Evolutionary conservation across 2,797 vertebrate genomes (phyloP), one percentile per base, ranked within the genome.

Genomic region (Siniperca obscura): DNA sequence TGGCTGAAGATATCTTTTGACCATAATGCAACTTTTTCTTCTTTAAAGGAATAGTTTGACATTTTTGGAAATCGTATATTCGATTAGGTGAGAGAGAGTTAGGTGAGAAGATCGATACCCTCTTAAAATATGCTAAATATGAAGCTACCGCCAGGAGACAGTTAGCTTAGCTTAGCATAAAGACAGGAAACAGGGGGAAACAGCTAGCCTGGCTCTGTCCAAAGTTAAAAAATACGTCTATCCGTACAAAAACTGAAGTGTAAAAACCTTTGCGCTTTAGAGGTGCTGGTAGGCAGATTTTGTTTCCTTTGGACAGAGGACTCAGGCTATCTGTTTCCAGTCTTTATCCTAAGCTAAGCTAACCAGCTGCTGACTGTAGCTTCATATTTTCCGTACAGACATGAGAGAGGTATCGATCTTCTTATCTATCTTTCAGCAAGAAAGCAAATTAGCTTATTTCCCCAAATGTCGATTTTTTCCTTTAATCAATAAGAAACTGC

Each of bases 1-100:
- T 0, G 38, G 64, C 48, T 70, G 10, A 13, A 74, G 70, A 52
- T 56, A 36, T 70, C 9, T 74, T 52, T 16, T 53, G 7, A 22
- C 4, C 40, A 7, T 46, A 55, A 72, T 13, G 13, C 40, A 72
- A 75, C 77, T 76, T 50, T 36, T 67, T 69, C 25, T 53, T 38
- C 9, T 34, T 57, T 38, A 16, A 65, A 65, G 48, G 21, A 42
- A 62, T 0, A 53, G 27, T 50, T 36, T 3, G 11, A 8, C 2
- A 40, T 36, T 74, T 71, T 48, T 19, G 17, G 10, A 61, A 65
- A 74, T 11, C 11, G 5, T 7, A 48, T 9, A 1, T 56, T 22
- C 2, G 5, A 4, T 25, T n/a, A 22, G 22, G 57, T 52, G 7
- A 0, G 30, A 0, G 3, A 50, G 34, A 34, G 9, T 42, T 53